Evolutionary conservation across 2,113 vertebrate genomes (phyloP), one percentile per base, ranked within the genome.

Genomic region (Embiotoca jacksoni): DNA sequence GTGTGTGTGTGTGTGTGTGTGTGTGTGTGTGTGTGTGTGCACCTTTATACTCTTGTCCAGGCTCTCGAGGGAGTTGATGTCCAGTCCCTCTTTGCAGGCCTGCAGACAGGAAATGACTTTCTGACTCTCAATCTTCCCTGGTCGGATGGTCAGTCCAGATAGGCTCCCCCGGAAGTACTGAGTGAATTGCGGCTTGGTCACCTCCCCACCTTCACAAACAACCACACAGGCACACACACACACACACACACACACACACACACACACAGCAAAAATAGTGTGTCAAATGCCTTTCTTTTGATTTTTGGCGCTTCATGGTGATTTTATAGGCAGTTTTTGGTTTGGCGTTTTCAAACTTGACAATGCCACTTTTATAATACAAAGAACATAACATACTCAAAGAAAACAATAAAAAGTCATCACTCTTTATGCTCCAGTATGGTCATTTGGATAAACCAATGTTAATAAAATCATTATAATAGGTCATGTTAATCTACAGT

Each of bases 31-130:
- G 36, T 62, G 44, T 60, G 37, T 54, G 2, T 11, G 8, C 92
- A 99, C 97, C 97, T 99, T 99, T 92, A 99, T 95, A 85, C 92
- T 96, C 91, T 96, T 97, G 75, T 97, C 97, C 62, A 98, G 94
- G 85, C 96, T 98, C 86, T 98, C 96, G 36, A 99, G 92, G 69
- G 97, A 98, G 80, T 96, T 98, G 91, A 99, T 97, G 94, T 99
- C 98, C 69, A 99, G 95, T 4, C 97, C 97, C 86, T 99, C 98
- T 87, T 99, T 99, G 94, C 98, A 99, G 84, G 98, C 97, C 83
- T 99, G 98, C 85, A 99, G 94, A 89, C 98, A 99, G 92, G 98
- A 98, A 90, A 99, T 98, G 75, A 99, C 97, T 92, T 98, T 98
- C 91, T 97, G 97, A 80, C 96, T 99, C 92, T 99, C 97, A 53